Conservation (phyloP, 2,113 vertebrate species). For the Mus musculus region DNA sequence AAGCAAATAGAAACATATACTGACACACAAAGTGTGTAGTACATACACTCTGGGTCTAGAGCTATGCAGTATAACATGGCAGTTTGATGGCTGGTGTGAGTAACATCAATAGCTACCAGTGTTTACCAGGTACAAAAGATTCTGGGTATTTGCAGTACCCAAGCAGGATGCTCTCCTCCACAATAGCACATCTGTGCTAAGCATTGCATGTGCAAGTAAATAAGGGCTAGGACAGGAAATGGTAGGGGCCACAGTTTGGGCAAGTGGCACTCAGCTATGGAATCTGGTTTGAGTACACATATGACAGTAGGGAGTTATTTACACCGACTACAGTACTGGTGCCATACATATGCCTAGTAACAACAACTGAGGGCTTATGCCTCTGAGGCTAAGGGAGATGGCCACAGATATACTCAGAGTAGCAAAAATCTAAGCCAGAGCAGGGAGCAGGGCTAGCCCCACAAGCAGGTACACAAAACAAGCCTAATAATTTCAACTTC, state of each 20-base stretch:
- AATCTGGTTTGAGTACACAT: neutral
- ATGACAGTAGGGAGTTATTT: neutral
- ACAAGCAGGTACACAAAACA: neutral
- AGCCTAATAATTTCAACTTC: neutral
- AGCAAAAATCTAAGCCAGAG: neutral
- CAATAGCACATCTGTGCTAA: neutral
- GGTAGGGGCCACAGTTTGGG: neutral
- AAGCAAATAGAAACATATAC: neutral
- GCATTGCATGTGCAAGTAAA: neutral
- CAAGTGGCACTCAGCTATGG: neutral
- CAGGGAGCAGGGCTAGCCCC: neutral
- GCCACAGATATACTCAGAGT: neutral
- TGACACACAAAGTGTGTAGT: neutral
- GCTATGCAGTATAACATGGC: too few species aligned
- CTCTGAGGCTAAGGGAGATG: neutral
- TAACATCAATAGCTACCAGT: neutral
- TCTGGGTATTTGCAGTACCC: neutral
- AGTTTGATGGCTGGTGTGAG: neutral
- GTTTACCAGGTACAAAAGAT: neutral
- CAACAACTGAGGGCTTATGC: neutral
- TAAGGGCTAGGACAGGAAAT: neutral
- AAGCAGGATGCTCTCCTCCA: neutral
- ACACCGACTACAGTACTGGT: neutral
- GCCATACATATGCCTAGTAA: neutral
- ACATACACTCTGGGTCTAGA: neutral